These are phyloP conservation scores for Melopsittacus undulatus DNA, from an alignment of 2,797 vertebrate species.

Conservation along the genomic window DNA sequence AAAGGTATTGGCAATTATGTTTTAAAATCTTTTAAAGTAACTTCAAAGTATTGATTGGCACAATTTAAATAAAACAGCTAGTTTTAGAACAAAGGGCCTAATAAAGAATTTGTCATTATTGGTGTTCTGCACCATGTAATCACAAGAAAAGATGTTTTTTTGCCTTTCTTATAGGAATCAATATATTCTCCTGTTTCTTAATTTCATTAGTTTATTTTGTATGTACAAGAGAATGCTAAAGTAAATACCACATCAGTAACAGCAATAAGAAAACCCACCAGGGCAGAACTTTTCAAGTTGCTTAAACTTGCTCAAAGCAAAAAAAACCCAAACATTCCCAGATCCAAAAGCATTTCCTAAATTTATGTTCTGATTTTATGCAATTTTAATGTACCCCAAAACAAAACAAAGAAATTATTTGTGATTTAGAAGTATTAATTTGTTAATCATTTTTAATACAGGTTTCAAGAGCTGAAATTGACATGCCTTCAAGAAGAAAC, in stretches of 20 bases:
- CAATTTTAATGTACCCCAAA: neutral
- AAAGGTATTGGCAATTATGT: conserved; percentile 73
- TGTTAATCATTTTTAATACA: conserved; percentile 28
- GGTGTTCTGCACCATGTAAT: neutral
- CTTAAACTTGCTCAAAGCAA: neutral
- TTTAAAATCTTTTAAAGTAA: neutral
- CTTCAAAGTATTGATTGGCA: neutral
- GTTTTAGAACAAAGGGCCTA: neutral
- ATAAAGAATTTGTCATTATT: neutral
- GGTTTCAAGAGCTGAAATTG: conserved; percentile 81
- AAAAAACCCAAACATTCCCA: neutral
- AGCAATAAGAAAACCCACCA: neutral
- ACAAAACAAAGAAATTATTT: neutral
- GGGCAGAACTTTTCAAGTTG: neutral
- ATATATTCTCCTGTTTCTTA: neutral
- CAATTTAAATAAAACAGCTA: neutral
- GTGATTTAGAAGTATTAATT: neutral
- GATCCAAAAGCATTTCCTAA: neutral
- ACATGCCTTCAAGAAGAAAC: conserved; percentile 81
- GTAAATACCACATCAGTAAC: neutral
- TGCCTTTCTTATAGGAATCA: neutral
- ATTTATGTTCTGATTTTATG: neutral
- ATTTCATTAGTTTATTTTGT: neutral
- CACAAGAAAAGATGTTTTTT: neutral
- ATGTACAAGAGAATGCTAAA: neutral